A percentile compares a stretch with the other conserved stretches of the same genome.
phyloP scores from a whole-genome alignment of 2,797 vertebrate species.

The Helarctos malayanus region DNA sequence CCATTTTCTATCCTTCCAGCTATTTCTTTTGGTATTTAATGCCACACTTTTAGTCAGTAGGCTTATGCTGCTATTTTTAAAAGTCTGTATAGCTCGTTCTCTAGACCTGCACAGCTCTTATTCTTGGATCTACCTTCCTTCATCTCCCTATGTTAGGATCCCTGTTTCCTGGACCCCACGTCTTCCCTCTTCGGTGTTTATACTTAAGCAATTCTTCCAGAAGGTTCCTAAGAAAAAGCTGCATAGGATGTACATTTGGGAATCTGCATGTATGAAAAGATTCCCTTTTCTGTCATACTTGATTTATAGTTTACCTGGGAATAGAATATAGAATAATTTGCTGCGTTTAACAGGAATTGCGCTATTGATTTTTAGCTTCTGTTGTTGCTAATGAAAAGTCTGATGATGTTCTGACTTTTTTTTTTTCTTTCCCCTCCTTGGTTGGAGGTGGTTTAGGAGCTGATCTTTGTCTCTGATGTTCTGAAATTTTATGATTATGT shows the following conservation, averaged over 20 bases:
- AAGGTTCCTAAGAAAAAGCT: neutral
- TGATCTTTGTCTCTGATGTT: constrained; percentile 12
- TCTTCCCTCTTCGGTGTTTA: neutral
- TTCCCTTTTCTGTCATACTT: neutral
- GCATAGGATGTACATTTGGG: neutral
- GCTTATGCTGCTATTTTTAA: neutral
- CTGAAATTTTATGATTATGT: constrained; percentile 18
- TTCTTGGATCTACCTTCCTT: neutral
- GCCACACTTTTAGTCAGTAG: neutral
- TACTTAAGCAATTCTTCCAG: neutral
- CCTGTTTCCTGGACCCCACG: neutral
- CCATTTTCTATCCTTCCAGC: neutral
- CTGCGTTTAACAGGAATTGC: neutral
- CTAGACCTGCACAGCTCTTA: neutral
- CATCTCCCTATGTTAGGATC: neutral
- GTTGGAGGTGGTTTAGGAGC: neutral
- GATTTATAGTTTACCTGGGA: constrained; percentile 7
- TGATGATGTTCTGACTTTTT: constrained; percentile 6
- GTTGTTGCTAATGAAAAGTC: neutral
- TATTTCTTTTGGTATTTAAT: neutral
- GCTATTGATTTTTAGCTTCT: neutral
- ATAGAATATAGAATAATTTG: neutral
- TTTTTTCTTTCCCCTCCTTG: neutral
- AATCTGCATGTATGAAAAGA: constrained; percentile 17
- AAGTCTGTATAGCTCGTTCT: neutral